phyloP scores from a whole-genome alignment of 2,888 invertebrate genomes.

The Eilema sororculum region DNA sequence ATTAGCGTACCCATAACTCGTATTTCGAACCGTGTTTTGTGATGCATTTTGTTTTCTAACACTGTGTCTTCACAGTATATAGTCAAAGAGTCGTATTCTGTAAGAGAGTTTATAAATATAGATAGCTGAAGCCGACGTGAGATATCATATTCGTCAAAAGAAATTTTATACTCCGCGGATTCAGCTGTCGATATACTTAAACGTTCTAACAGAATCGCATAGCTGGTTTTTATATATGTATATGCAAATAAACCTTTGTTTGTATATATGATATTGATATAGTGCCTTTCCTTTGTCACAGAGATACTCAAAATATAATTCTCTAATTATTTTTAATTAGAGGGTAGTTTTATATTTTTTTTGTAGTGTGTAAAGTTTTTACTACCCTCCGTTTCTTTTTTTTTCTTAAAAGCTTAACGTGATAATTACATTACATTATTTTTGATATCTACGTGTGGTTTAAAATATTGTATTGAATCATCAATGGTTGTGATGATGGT shows the following conservation, averaged over 20 bases:
- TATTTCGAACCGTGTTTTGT: too few species aligned
- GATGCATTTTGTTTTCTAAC: too few species aligned
- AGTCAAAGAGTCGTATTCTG: too few species aligned
- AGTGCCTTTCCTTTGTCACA: conserved; percentile 20
- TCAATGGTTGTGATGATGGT: conserved; percentile 4
- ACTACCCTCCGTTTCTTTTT: neutral
- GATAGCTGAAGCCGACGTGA: too few species aligned
- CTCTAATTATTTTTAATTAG: neutral
- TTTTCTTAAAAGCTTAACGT: neutral
- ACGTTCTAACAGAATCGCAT: too few species aligned
- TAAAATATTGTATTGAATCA: neutral
- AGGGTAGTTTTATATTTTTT: neutral
- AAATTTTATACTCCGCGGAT: too few species aligned
- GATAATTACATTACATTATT: neutral
- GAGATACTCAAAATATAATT: conserved; percentile 5
- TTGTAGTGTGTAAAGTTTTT: neutral
- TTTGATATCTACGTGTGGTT: neutral
- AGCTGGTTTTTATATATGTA: too few species aligned
- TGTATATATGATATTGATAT: conserved; percentile 3
- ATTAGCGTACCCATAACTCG: too few species aligned
- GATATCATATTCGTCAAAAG: too few species aligned
- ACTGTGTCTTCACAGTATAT: too few species aligned
- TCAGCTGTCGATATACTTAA: too few species aligned
- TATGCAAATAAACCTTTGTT: neutral
- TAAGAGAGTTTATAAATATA: too few species aligned